phyloP scores from a whole-genome alignment of 2,797 vertebrate species.

The Anisognathus igniventris region DNA sequence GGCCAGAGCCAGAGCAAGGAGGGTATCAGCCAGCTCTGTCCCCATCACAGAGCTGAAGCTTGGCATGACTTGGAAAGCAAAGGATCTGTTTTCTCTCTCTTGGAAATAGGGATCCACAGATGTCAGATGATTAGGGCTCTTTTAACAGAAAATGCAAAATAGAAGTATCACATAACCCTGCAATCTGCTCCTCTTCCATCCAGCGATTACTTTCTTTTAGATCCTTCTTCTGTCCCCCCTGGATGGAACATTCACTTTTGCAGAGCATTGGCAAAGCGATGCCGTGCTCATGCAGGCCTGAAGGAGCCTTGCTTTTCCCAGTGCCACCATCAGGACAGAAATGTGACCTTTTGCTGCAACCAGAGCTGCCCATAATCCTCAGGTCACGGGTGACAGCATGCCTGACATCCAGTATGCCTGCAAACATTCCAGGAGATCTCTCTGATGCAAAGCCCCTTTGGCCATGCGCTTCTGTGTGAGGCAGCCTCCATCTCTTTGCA shows the following conservation, averaged over 20 bases:
- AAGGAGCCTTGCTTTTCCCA: neutral
- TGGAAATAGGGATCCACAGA: neutral
- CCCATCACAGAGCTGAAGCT: neutral
- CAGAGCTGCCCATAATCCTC: neutral
- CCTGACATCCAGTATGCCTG: neutral
- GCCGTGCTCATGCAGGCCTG: neutral
- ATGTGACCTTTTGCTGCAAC: neutral
- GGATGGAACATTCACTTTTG: neutral
- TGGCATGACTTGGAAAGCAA: neutral
- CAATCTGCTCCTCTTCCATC: neutral
- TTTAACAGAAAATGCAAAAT: neutral
- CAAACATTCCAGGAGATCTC: neutral
- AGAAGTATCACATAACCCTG: neutral
- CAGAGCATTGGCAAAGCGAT: neutral
- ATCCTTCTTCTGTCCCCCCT: neutral
- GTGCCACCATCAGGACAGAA: neutral
- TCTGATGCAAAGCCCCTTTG: slow-evolving; percentile 26
- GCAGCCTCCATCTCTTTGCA: neutral
- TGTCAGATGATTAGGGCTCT: neutral
- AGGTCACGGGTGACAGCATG: neutral
- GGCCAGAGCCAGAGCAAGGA: neutral
- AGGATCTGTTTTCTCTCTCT: neutral
- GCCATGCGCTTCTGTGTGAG: neutral
- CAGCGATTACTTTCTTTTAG: neutral
- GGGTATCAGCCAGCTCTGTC: neutral